A percentile compares a stretch with the other conserved stretches of the same genome.
These are phyloP conservation scores for Microplitis manilae DNA, from an alignment of 2,888 invertebrate species.

Conservation along the genomic window DNA sequence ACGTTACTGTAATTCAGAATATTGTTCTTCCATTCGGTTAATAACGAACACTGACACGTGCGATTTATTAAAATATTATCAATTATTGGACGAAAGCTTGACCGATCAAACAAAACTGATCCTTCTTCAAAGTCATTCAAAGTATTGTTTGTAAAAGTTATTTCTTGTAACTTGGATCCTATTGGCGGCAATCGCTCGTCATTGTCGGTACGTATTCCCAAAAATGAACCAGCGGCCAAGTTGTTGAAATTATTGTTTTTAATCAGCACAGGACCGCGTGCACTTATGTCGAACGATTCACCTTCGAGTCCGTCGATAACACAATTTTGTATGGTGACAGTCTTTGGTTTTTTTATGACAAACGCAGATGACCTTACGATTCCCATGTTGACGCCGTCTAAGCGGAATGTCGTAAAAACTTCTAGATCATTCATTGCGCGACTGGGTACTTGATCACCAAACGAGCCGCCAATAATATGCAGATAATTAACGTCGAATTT, in stretches of 20 bases:
- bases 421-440: conserved; percentile 83
- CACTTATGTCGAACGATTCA: conserved; percentile 78
- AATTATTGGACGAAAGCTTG: conserved; percentile 75
- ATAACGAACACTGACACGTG: conserved; percentile 76
- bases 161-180: conserved; percentile 74
- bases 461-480: conserved; percentile 76
- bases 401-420: conserved; percentile 78
- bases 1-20: conserved; percentile 66
- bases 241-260: conserved; percentile 78
- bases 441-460: conserved; percentile 78
- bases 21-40: conserved; percentile 65
- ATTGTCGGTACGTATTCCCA: conserved; percentile 74
- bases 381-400: conserved; percentile 79
- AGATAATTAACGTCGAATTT: conserved; percentile 82
- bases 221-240: conserved; percentile 77
- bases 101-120: conserved; percentile 76
- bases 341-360: conserved; percentile 77
- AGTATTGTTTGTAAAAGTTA: conserved; percentile 79
- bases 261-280: conserved; percentile 78
- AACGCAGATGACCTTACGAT: conserved; percentile 81
- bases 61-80: conserved; percentile 76
- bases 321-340: conserved; percentile 77
- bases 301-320: conserved; percentile 76
- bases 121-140: conserved; percentile 74
- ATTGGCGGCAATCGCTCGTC: conserved; percentile 70